Base-by-base conservation (phyloP, 2,113 vertebrate genomes). In the Scomber japonicus region DNA sequence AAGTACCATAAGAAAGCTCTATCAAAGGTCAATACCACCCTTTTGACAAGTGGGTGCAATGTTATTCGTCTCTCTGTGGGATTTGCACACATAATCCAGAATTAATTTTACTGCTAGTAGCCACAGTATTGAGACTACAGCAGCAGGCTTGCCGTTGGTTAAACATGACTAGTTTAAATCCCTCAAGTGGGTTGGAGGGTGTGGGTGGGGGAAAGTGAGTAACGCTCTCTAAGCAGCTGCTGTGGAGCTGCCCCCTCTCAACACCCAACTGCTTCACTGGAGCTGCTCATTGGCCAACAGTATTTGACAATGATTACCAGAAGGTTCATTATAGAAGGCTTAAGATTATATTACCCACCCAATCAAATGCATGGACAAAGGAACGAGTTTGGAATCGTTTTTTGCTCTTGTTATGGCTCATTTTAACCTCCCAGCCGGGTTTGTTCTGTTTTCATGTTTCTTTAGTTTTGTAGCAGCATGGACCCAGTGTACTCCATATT, bases 11-110 rank as follows among this genome's bases (percentile, higher is more conserved):
- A 30, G 15, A 73, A 21, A 64, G 45, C 50, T 53, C 8, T 8
- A 59, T 81, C 53, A 48, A 67, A 74, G 54, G 59, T 65, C 71
- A 49, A 54, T 54, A 40, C 16, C 9, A 35, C 44, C 8, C 30
- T 17, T 31, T 16, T 4, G 0, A 61, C 49, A 51, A 63, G 55
- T 53, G 57, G 63, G 0, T 60, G 2, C 51, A 64, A 3, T 60
- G 59, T 19, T 49, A 31, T 60, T 57, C 24, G 3, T 53, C 21
- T n/a, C 44, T 76, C 13, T 72, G 49, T 30, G 44, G 48, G 21
- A 59, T 65, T 61, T 71, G 3, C 14, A 55, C 53, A 64, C 13
- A 71, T 30, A 56, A 57, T 59, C 7, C 21, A 49, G 30, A 35
- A n/a, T 60, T 48, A 2, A 46, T 66, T 64, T 35, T 14, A 14